Percentiles rank a stretch among this genome's conserved stretches.
Evolutionary conservation across 2,888 invertebrate species (phyloP).

Genomic region (Blastobasis adustella): DNA sequence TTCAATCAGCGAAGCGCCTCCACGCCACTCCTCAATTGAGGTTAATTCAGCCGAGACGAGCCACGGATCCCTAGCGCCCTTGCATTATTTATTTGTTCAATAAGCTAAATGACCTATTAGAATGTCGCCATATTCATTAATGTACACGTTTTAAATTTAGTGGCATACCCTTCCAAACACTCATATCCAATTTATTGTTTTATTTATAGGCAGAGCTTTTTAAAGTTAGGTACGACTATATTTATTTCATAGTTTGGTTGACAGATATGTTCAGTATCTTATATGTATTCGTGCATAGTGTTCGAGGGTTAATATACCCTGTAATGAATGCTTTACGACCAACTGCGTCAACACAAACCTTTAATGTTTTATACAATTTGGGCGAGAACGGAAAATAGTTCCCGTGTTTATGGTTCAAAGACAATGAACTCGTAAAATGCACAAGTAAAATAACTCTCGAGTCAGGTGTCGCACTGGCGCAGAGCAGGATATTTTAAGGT

Average conservation of each 20-base stretch:
- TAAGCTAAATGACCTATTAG: constrained; percentile 57
- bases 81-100: constrained; percentile 67
- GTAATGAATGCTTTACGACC: constrained; percentile 34
- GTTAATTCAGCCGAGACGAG: constrained; percentile 70
- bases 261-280: constrained; percentile 1
- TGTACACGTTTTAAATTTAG: constrained; percentile 1
- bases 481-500: no score
- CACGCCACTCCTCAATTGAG: constrained; percentile 68
- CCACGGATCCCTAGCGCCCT: constrained; percentile 66
- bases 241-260: constrained; percentile 2
- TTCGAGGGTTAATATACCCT: constrained; percentile 14
- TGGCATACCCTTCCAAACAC: neutral
- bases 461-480: constrained; percentile 17
- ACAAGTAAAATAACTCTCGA: constrained; percentile 34
- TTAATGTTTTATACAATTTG: constrained; percentile 40
- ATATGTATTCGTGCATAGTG: constrained; percentile 2
- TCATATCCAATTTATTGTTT: neutral
- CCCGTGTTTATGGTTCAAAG: constrained; percentile 53
- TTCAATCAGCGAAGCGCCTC: constrained; percentile 72
- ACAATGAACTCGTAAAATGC: constrained; percentile 69
- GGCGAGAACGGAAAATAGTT: constrained; percentile 45
- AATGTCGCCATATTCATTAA: constrained; percentile 35
- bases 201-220: neutral
- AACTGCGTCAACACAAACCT: constrained; percentile 36
- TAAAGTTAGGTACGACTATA: neutral